phyloP scores from a whole-genome alignment of 2,113 vertebrate genomes.

The Gobio gobio region DNA sequence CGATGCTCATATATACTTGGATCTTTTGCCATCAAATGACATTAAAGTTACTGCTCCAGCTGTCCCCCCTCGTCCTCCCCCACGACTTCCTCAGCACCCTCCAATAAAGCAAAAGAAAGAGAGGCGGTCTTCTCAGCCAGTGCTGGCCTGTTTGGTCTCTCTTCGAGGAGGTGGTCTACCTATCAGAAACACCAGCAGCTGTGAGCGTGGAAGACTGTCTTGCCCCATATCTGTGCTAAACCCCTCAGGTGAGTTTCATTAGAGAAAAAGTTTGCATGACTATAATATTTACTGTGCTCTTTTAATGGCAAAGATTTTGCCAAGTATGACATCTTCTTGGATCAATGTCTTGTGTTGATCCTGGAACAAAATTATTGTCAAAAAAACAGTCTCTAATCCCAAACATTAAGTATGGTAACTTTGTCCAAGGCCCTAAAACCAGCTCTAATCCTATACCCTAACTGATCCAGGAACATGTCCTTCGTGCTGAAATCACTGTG shows the following conservation, averaged over 20 bases:
- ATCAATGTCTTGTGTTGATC: neutral
- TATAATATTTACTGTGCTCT: neutral
- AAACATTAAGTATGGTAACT: neutral
- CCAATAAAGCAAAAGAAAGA: neutral
- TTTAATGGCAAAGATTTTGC: neutral
- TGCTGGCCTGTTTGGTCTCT: constrained; percentile 48
- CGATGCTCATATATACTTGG: constrained; percentile 39
- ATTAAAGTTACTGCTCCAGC: neutral
- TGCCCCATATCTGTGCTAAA: neutral
- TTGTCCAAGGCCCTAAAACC: neutral
- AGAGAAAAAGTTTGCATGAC: neutral
- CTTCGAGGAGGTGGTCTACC: constrained; percentile 48
- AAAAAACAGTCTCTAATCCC: neutral
- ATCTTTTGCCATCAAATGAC: constrained; percentile 50
- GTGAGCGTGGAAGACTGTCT: neutral
- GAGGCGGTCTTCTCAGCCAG: neutral
- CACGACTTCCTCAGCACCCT: constrained; percentile 1
- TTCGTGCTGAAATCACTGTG: neutral
- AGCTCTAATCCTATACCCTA: neutral
- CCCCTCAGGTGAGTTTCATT: constrained; percentile 14
- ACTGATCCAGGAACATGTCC: neutral
- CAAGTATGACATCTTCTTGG: neutral
- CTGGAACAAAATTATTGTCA: neutral
- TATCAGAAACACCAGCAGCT: constrained; percentile 26
- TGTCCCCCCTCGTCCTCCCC: constrained; percentile 41